Base-by-base conservation (phyloP, 2,113 vertebrate species). In the Sylvietta virens region DNA sequence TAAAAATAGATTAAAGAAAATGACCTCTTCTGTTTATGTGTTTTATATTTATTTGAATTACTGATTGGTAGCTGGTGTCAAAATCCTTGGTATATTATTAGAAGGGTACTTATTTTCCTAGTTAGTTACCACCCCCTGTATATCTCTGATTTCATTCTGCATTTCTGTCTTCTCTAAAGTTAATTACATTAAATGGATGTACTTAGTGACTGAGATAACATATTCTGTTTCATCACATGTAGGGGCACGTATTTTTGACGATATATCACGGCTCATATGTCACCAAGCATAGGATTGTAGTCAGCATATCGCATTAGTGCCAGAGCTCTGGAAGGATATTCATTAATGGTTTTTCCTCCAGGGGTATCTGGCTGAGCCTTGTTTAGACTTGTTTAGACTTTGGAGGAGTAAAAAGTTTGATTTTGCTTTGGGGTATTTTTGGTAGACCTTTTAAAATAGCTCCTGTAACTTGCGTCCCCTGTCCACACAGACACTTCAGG, bases 181-280 rank as follows among this genome's bases (percentile, higher is more conserved):
- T 81, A 96, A 95, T 91, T 81, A 88, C 61, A 88, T 84, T 96
- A 94, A 94, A 87, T 92, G 88, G 65, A 96, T 94, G 87, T 45
- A 82, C 72, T 94, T 84, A 95, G 69, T 4, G 31, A 66, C 67
- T 83, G 79, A 65, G 87, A 84, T 57, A 91, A 33, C 6, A 1
- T 91, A 54, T 96, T 91, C 90, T 92, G 58, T 95, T 95, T 93
- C 96, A 92, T 82, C 81, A 86, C 92, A 72, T 27, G 58, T 44
- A 86, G 78, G 27, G 48, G 22, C 56, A 92, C 83, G 90, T 96
- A 84, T 58, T 94, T 85, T 66, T 53, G 26, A 76, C 30, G 27
- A 70, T 69, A 27, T 83, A 92, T 81, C 83, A 60, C 1, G 8
- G 87, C 50, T 93, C 65, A 9, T 50, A 31, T 91, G 67, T 93